phyloP scores from a whole-genome alignment of 2,797 vertebrate species.

The Sebastes nivosus region DNA sequence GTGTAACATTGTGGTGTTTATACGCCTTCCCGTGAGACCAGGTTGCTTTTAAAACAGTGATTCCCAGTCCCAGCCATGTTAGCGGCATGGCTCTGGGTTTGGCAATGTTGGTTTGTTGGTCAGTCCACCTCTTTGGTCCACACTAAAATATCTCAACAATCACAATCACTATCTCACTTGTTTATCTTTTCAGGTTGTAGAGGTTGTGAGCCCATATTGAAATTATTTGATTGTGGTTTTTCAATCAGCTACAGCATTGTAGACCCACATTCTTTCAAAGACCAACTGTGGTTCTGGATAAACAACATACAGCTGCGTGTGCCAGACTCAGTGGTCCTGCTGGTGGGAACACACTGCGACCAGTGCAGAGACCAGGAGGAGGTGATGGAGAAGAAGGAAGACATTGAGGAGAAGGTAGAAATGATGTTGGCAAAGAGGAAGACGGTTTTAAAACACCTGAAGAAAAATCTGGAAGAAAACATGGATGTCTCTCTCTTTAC shows the following conservation, averaged over 20 bases:
- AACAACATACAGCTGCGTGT: slow-evolving; percentile 81
- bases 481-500: slow-evolving; percentile 58
- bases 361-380: slow-evolving; percentile 70
- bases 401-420: slow-evolving; percentile 71
- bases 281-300: slow-evolving; percentile 83
- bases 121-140: neutral
- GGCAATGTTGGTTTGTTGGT: neutral
- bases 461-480: slow-evolving; percentile 67
- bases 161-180: too few relatives aligned
- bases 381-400: slow-evolving; percentile 68
- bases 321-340: slow-evolving; percentile 81
- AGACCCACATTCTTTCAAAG: slow-evolving; percentile 69
- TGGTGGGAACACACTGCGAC: slow-evolving; percentile 81
- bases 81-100: neutral
- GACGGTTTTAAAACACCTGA: slow-evolving; percentile 68
- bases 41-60: neutral
- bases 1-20: too few relatives aligned
- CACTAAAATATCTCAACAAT: neutral
- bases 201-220: neutral
- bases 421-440: slow-evolving; percentile 69
- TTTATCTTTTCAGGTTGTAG: neutral
- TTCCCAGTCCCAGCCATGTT: neutral
- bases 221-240: slow-evolving; percentile 3
- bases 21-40: too few relatives aligned
- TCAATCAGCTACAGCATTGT: slow-evolving; percentile 53